A percentile compares a stretch with the other conserved stretches of the same genome.
Conservation (phyloP, 2,888 invertebrate species). For the Sminthurides aquaticus region DNA sequence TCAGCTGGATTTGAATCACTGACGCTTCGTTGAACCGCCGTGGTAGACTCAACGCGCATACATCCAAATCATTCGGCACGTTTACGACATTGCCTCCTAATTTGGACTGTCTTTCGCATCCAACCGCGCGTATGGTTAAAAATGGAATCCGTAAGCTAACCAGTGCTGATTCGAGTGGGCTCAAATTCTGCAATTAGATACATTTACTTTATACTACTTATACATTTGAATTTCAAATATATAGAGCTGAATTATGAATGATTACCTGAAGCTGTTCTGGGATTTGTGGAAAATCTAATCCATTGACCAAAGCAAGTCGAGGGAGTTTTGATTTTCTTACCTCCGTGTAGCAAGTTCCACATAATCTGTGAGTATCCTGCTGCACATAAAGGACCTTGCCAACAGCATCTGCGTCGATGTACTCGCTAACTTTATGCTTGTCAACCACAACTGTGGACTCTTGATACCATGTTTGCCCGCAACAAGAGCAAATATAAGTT, state of each 20-base stretch:
- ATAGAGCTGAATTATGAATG: too few relatives aligned
- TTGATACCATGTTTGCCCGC: neutral
- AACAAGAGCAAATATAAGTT: neutral
- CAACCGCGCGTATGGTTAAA: constrained; percentile 23
- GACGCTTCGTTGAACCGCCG: constrained; percentile 24
- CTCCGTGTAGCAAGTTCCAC: neutral
- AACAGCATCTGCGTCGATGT: neutral
- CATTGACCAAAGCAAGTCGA: neutral
- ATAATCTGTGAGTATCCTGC: neutral
- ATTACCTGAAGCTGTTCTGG: neutral
- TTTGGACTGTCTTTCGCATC: constrained; percentile 21
- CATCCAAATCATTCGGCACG: constrained; percentile 26
- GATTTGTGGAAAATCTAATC: neutral
- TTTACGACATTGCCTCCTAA: constrained; percentile 28
- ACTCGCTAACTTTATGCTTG: neutral
- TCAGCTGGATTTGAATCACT: constrained; percentile 24
- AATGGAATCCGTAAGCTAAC: constrained; percentile 25
- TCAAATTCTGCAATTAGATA: constrained; percentile 8
- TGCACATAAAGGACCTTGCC: neutral
- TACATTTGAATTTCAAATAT: too few relatives aligned
- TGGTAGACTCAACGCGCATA: constrained; percentile 24
- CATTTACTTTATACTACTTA: too few relatives aligned
- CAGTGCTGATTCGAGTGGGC: constrained; percentile 23
- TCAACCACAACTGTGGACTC: neutral
- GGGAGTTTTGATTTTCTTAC: neutral